Percentiles rank a stretch among this genome's conserved stretches.
These are phyloP conservation scores for Fratercula arctica DNA, from an alignment of 2,797 vertebrate species.

Conservation along the genomic window DNA sequence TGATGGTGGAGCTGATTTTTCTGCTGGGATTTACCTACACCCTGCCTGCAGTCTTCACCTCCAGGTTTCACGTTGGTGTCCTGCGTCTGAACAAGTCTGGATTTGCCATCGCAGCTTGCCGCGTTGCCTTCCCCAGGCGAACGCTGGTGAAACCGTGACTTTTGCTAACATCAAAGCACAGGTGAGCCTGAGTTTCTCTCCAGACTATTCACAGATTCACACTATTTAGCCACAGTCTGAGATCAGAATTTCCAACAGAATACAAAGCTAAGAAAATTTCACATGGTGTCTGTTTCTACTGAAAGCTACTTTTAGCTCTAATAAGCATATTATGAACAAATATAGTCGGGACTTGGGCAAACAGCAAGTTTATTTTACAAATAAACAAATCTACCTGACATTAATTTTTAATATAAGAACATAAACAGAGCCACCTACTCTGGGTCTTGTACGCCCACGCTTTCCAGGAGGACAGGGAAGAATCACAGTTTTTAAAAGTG, in stretches of 20 bases:
- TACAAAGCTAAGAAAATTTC: neutral
- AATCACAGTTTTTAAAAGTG: neutral
- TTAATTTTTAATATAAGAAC: neutral
- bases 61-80: neutral
- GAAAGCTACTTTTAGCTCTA: neutral
- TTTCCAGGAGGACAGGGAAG: neutral
- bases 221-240: neutral
- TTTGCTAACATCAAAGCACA: neutral
- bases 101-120: fast-evolving
- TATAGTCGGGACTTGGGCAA: neutral
- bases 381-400: neutral
- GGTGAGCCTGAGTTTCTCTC: neutral
- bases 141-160: fast-evolving
- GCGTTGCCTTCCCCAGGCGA: neutral
- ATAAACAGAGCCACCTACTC: neutral
- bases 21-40: neutral
- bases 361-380: neutral
- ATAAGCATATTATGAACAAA: neutral
- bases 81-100: fast-evolving
- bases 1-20: neutral
- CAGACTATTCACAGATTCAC: neutral
- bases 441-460: neutral
- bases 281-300: neutral
- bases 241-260: neutral
- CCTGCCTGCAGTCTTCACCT: neutral